Conservation (phyloP, 2,113 vertebrate species). For the Pleuronectes platessa region DNA sequence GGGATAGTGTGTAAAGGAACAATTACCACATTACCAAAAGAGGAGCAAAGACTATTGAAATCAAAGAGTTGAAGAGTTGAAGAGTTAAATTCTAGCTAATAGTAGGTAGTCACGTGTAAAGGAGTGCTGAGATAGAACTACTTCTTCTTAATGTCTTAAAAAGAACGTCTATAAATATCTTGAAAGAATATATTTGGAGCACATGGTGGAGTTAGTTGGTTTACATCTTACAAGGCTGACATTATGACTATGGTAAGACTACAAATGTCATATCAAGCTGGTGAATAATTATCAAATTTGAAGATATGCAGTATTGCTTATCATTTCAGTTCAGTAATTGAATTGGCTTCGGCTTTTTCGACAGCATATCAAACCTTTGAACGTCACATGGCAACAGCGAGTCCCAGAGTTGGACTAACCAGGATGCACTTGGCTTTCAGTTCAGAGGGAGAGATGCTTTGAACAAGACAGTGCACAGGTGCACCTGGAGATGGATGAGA, state of each 20-base stretch:
- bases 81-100: background rate
- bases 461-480: slow-evolving; percentile 51
- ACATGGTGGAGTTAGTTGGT: too few relatives aligned
- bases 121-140: too few relatives aligned
- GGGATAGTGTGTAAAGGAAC: background rate
- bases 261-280: background rate
- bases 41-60: background rate
- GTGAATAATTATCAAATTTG: background rate
- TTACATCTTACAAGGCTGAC: too few relatives aligned
- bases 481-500: slow-evolving; percentile 69
- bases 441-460: slow-evolving; percentile 54
- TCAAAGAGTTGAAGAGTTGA: too few relatives aligned
- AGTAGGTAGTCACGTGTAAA: background rate
- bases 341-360: background rate
- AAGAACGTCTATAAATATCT: too few relatives aligned
- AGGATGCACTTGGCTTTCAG: slow-evolving; percentile 61
- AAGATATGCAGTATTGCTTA: slow-evolving; percentile 12
- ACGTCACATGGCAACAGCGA: slow-evolving; percentile 38
- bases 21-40: background rate
- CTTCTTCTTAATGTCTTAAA: too few relatives aligned
- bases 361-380: slow-evolving; percentile 45
- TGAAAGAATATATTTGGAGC: too few relatives aligned
- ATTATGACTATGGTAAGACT: too few relatives aligned
- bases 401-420: slow-evolving; percentile 36
- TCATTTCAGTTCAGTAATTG: background rate